Conservation (phyloP, 2,797 vertebrate species). For the Tadarida brasiliensis region DNA sequence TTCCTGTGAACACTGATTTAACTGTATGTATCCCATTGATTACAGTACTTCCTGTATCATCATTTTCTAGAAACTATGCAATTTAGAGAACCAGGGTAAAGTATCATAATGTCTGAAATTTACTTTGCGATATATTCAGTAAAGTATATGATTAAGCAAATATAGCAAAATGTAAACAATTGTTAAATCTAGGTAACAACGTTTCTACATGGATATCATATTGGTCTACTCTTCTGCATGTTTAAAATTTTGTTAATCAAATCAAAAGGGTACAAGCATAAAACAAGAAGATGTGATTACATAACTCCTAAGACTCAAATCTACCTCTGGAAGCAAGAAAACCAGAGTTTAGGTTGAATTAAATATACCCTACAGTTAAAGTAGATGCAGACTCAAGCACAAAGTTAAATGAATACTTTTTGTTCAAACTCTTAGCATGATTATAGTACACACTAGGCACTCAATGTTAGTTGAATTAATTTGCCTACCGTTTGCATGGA, state of each 20-base stretch:
- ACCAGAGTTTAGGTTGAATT: background rate
- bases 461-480: background rate
- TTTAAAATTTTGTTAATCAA: constrained; percentile 51
- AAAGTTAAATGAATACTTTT: background rate
- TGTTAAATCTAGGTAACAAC: background rate
- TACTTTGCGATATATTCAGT: constrained; percentile 18
- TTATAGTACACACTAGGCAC: background rate
- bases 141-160: constrained; percentile 34
- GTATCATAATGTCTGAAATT: background rate
- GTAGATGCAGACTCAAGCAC: background rate
- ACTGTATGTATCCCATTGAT: background rate
- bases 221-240: background rate
- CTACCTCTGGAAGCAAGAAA: background rate
- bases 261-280: constrained; percentile 32
- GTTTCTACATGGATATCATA: background rate
- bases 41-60: background rate
- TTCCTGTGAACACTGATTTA: background rate
- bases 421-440: background rate
- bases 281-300: background rate
- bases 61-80: constrained; percentile 41
- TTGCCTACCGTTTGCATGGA: constrained; percentile 98
- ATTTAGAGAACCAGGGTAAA: constrained; percentile 48
- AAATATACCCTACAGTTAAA: constrained; percentile 21
- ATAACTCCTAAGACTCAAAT: constrained; percentile 24
- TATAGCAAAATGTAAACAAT: background rate